phyloP scores from a whole-genome alignment of 2,797 vertebrate species.

The Hylomyscus alleni region DNA sequence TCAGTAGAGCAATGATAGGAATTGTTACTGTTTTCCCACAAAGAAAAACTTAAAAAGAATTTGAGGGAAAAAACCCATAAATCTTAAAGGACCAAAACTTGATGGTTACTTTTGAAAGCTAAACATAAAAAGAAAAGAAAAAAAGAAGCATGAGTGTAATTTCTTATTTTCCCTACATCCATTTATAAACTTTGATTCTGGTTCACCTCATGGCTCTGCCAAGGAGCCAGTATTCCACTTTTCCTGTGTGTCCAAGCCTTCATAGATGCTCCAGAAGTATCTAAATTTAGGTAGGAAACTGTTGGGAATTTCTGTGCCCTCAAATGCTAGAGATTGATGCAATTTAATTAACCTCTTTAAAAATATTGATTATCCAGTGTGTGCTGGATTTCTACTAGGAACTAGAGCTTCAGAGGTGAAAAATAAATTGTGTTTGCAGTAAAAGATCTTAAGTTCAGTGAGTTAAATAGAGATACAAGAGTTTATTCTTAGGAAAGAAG shows the following conservation, averaged over 20 bases:
- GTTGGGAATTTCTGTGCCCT: constrained; percentile 10
- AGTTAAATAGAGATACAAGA: not conserved
- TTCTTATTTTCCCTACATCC: not conserved
- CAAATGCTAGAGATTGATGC: not conserved
- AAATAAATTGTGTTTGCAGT: not conserved
- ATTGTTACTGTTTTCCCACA: not conserved
- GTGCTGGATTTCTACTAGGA: not conserved
- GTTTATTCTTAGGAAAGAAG: not conserved
- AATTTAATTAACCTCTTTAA: constrained; percentile 46
- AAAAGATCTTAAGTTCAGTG: not conserved
- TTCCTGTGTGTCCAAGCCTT: not conserved
- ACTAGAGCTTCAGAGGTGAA: constrained; percentile 1
- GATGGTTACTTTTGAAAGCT: not conserved
- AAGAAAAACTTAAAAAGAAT: not conserved
- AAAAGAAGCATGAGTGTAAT: not conserved
- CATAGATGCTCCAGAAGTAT: not conserved
- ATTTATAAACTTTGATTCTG: not conserved
- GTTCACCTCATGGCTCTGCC: not conserved
- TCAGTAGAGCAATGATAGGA: not conserved
- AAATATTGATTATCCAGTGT: not conserved
- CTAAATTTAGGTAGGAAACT: not conserved
- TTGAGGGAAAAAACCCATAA: not conserved
- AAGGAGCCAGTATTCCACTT: not conserved
- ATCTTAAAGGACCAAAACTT: constrained; percentile 19
- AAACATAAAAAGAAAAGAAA: not conserved